Percentiles rank a stretch among this genome's conserved stretches.
phyloP scores from a whole-genome alignment of 2,888 invertebrate genomes.

The Tuberolachnus salignus region DNA sequence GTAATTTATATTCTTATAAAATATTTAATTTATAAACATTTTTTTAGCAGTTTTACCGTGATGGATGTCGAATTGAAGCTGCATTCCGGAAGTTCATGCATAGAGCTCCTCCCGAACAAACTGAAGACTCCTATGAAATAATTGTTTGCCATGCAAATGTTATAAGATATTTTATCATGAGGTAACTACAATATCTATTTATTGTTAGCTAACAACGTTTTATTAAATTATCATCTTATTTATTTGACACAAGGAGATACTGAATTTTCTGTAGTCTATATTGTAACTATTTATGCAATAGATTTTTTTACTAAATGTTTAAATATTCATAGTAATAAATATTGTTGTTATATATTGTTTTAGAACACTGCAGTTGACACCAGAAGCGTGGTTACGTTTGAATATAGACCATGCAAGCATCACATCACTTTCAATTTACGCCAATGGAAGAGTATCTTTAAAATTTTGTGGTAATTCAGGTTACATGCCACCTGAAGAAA shows the following conservation, averaged over 20 bases:
- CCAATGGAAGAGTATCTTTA: constrained; percentile 84
- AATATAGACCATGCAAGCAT: constrained; percentile 91
- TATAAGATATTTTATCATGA: constrained; percentile 92
- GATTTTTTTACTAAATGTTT: too few relatives aligned
- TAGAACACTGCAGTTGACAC: constrained; percentile 94
- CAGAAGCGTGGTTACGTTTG: constrained; percentile 95
- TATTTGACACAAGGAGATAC: too few relatives aligned
- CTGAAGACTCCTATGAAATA: constrained; percentile 82
- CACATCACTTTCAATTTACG: constrained; percentile 85
- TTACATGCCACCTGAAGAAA: constrained; percentile 78
- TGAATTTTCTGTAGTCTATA: not conserved
- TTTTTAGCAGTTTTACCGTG: constrained; percentile 86
- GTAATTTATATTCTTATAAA: constrained; percentile 24
- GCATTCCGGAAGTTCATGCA: constrained; percentile 93
- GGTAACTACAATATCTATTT: constrained; percentile 65
- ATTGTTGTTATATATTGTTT: constrained; percentile 36
- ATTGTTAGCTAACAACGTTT: not conserved
- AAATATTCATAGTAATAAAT: too few relatives aligned
- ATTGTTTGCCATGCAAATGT: constrained; percentile 98
- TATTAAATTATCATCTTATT: too few relatives aligned
- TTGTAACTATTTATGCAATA: too few relatives aligned
- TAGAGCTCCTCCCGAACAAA: constrained; percentile 81
- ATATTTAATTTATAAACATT: constrained; percentile 48
- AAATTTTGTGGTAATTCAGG: constrained; percentile 86
- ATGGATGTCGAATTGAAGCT: constrained; percentile 93